phyloP scores from a whole-genome alignment of 2,797 vertebrate genomes.

The Cryptoprocta ferox region DNA sequence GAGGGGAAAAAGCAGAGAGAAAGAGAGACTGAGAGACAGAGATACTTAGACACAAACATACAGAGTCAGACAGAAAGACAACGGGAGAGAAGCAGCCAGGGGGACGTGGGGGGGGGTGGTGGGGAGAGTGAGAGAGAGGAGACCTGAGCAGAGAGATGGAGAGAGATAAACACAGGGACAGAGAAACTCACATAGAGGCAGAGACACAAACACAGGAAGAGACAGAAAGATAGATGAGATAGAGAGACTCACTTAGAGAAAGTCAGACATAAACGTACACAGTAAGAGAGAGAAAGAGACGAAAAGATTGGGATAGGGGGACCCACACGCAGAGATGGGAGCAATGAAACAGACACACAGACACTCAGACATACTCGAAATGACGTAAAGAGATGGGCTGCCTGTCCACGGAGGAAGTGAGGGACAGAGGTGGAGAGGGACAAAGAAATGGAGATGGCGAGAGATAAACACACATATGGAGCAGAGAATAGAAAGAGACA shows the following conservation, averaged over 20 bases:
- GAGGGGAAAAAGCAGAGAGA: not conserved
- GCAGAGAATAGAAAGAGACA: not conserved
- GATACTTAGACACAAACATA: not conserved
- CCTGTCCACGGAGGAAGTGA: not conserved
- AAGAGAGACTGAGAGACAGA: not conserved
- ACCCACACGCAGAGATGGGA: not conserved
- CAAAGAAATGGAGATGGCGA: not conserved
- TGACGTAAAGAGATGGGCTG: not conserved
- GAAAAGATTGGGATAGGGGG: not conserved
- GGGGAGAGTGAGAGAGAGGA: too few species aligned
- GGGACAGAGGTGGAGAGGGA: not conserved
- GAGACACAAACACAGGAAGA: not conserved
- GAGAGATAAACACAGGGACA: not conserved
- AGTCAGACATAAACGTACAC: not conserved
- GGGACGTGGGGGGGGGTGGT: not conserved
- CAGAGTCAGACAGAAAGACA: not conserved
- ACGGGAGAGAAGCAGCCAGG: not conserved
- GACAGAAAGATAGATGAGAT: not conserved
- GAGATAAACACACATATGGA: not conserved
- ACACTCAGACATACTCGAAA: not conserved
- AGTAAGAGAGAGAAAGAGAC: not conserved
- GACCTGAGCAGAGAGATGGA: not conserved
- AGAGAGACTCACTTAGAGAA: not conserved
- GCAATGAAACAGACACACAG: not conserved
- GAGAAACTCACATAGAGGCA: not conserved